Base-by-base conservation (phyloP, 30 jellyfish, hydroid and myxozoan species). In the Turritopsis rubra region DNA sequence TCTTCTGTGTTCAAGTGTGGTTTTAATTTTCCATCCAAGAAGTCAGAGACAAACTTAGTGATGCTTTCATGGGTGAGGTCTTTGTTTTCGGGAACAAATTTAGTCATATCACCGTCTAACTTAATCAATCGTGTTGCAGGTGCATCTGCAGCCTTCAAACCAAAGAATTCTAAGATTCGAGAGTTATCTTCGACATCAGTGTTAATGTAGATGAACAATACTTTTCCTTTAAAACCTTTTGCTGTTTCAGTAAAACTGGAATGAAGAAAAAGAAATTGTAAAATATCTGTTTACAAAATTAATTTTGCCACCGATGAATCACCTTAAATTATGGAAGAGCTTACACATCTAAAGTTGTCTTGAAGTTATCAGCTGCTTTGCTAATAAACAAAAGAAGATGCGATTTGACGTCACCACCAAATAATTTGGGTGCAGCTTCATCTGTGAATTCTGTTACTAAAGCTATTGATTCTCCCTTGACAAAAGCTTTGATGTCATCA, bases 391-490 rank as follows among this genome's bases (percentile, higher is more conserved):
- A 28, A 75, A 93, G 91, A 52, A 93, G 25, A 74, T 93, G 99
- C 79, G 94, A 89, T 75, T 93, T 93, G 94, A 93, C 81, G 3
- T 88, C 99, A 25, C 99, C 99, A 82, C 99, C 99, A 83, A 93
- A 93, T 90, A 93, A 88, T 86, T 93, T 93, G 18, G 95, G 91
- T 31, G 99, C 99, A 93, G 95, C 96, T 93, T 94, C 99, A 84
- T 94, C 99, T 71, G 93, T 94, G 87, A 94, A 94, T 82, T 94
- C 99, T 29, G 99, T 94, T 21, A 94, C 99, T 27, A 94, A 88
- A 28, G 97, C 94, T 71, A 85, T 94, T 23, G 96, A 73, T 81
- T 89, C 99, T 20, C 88, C 87, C 26, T 75, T 79, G 79, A 89
- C 96, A 75, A 94, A 94, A 54, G 85, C 53, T 73, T 54, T 78